These are phyloP conservation scores for Elysia chlorotica DNA, from an alignment of 1,140 invertebrate genomes.

Conservation along the genomic window DNA sequence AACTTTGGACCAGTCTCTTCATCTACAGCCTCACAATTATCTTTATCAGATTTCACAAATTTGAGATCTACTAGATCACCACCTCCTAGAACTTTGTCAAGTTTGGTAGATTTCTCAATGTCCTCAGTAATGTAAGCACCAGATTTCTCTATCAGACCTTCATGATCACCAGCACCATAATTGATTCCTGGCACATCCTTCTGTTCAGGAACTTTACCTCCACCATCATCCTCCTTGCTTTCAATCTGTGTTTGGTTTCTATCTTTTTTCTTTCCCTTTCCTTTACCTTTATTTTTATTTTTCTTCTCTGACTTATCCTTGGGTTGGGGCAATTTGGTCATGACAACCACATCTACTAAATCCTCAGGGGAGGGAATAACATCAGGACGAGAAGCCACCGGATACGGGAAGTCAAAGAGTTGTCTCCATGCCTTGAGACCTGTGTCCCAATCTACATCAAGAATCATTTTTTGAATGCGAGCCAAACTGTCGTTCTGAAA, in stretches of 20 bases:
- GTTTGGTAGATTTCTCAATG: no score
- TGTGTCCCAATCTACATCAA: slow-evolving; percentile 61
- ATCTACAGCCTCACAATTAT: no score
- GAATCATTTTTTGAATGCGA: slow-evolving; percentile 55
- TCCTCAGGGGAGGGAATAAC: slow-evolving; percentile 27
- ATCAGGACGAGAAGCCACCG: slow-evolving; percentile 35
- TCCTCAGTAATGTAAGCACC: no score
- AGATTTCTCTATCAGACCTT: no score
- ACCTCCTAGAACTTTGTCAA: no score
- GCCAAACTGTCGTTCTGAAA: slow-evolving; percentile 58
- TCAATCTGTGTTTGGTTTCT: no score
- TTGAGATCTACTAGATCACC: no score
- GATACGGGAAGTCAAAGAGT: slow-evolving; percentile 56
- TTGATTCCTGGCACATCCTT: no score
- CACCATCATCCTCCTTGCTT: neutral
- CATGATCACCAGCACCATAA: no score
- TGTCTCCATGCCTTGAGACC: slow-evolving; percentile 63
- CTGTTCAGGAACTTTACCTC: neutral
- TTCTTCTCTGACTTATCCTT: neutral
- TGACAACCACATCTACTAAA: slow-evolving; percentile 30
- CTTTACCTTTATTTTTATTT: neutral
- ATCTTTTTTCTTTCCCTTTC: neutral
- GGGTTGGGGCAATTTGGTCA: neutral
- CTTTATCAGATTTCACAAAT: no score
- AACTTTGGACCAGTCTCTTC: no score